A percentile compares a stretch with the other conserved stretches of the same genome.
Conservation (phyloP, 2,888 invertebrate genomes). For the Macrosiphum euphorbiae region DNA sequence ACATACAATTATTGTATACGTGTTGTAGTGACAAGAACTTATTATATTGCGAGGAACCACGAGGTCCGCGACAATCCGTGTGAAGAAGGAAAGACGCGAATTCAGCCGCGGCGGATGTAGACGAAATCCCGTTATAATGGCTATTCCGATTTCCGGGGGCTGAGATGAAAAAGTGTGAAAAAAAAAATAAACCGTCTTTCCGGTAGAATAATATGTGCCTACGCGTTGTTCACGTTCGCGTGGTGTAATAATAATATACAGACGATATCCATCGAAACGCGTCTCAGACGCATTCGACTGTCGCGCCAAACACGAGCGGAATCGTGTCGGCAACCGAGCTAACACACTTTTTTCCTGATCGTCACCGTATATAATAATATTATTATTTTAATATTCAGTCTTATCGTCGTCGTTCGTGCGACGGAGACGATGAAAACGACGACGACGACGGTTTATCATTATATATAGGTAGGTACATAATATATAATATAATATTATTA, state of each 20-base stretch:
- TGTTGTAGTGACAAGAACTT: neutral
- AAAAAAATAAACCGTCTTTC: neutral
- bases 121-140: neutral
- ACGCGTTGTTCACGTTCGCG: neutral
- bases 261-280: neutral
- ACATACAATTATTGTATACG: no score
- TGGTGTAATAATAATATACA: neutral
- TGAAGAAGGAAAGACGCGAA: neutral
- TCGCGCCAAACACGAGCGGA: neutral
- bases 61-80: neutral
- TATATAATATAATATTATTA: neutral
- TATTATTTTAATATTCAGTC: neutral
- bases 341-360: constrained; percentile 2
- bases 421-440: neutral
- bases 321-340: constrained; percentile 22
- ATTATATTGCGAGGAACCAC: neutral
- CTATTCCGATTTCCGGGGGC: neutral
- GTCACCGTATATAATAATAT: neutral
- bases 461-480: neutral
- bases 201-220: neutral
- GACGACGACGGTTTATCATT: neutral
- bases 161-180: neutral
- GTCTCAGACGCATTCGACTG: neutral
- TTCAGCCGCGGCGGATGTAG: neutral
- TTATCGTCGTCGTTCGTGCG: constrained; percentile 1